These are phyloP conservation scores for Coelogynopora nodosa DNA, from an alignment of 2,888 invertebrate species.

Conservation along the genomic window DNA sequence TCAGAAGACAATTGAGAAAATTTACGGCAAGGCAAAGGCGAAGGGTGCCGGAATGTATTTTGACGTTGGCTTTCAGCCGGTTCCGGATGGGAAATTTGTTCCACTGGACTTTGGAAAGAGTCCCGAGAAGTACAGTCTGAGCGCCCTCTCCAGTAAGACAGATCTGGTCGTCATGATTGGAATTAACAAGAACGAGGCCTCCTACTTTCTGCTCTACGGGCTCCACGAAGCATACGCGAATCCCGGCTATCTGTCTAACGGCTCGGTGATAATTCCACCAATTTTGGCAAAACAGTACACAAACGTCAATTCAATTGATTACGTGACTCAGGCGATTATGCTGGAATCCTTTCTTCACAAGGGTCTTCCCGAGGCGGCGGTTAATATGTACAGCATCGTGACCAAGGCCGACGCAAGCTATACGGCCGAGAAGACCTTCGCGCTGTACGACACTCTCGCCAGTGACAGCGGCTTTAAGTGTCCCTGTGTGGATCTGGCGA, in stretches of 20 bases:
- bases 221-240: slow-evolving; percentile 62
- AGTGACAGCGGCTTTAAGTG: slow-evolving; percentile 35
- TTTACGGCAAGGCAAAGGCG: background rate
- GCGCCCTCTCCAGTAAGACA: background rate
- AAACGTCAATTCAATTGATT: background rate
- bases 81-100: slow-evolving; percentile 81
- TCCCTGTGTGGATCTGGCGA: slow-evolving; percentile 17
- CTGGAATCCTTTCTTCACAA: background rate
- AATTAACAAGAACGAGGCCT: slow-evolving; percentile 90
- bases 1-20: background rate
- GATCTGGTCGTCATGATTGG: slow-evolving; percentile 68
- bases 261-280: background rate
- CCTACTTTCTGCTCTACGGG: slow-evolving; percentile 85
- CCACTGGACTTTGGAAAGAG: slow-evolving; percentile 52
- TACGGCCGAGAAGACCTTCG: background rate
- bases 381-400: background rate
- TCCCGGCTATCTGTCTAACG: background rate
- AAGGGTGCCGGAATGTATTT: background rate
- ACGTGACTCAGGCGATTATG: background rate
- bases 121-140: background rate
- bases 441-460: background rate
- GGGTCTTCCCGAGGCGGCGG: background rate
- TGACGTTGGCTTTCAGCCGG: slow-evolving; percentile 65
- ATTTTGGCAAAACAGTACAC: background rate
- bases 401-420: background rate